phyloP scores from a whole-genome alignment of 2,113 vertebrate species.

The Tor tambroides region DNA sequence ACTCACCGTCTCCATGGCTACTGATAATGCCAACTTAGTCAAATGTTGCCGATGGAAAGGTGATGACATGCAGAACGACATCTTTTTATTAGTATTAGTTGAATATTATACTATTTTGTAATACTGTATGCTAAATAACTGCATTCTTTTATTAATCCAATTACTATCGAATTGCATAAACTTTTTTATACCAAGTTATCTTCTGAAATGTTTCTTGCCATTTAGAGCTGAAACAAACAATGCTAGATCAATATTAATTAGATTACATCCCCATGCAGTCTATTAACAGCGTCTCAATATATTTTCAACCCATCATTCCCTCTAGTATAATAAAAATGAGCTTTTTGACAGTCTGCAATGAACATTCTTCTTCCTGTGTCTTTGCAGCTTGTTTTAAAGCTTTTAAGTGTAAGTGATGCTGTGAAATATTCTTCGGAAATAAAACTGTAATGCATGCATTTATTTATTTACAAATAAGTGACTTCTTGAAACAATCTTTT shows the following conservation, averaged over 20 bases:
- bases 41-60: neutral
- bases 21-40: constrained; percentile 24
- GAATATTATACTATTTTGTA: neutral
- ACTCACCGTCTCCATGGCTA: constrained; percentile 12
- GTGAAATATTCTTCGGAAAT: neutral
- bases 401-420: neutral
- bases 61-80: too few relatives aligned
- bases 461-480: neutral
- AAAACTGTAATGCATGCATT: neutral
- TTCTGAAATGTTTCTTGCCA: neutral
- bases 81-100: neutral
- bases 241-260: neutral
- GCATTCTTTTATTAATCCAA: neutral
- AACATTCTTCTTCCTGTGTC: neutral
- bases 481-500: neutral
- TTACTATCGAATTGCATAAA: neutral
- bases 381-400: neutral
- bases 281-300: constrained; percentile 4
- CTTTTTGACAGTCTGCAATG: neutral
- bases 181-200: neutral
- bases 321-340: neutral
- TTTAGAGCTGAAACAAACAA: neutral
- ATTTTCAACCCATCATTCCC: neutral
- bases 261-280: neutral
- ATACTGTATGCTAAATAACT: neutral